Evolutionary conservation across 2,888 invertebrate genomes (phyloP).

Genomic region (Tetramorium bicarinatum): DNA sequence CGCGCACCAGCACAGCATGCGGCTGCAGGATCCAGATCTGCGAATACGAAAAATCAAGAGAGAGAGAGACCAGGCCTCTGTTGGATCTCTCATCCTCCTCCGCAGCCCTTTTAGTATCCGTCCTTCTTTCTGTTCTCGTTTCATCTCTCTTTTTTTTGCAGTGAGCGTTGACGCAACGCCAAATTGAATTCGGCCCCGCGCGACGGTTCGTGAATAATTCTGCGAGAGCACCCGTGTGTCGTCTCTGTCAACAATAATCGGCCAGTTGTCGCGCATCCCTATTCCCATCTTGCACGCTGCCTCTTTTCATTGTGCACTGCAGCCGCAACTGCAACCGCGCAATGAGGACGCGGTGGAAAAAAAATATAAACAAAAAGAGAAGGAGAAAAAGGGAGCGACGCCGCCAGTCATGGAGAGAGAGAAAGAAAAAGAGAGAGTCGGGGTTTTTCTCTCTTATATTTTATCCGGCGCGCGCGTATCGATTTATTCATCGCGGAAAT

Average conservation of each 20-base stretch:
- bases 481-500: slow-evolving; percentile 80
- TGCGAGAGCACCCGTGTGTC: slow-evolving; percentile 47
- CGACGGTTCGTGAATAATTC: slow-evolving; percentile 61
- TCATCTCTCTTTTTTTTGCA: neutral
- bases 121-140: slow-evolving; percentile 24
- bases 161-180: slow-evolving; percentile 40
- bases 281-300: slow-evolving; percentile 39
- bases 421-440: neutral
- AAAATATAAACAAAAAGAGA: neutral
- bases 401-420: neutral
- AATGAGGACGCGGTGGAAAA: slow-evolving; percentile 20
- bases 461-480: slow-evolving; percentile 69
- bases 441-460: slow-evolving; percentile 46
- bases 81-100: slow-evolving; percentile 27
- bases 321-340: slow-evolving; percentile 29
- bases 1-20: neutral
- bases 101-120: slow-evolving; percentile 18
- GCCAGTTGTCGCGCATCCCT: slow-evolving; percentile 63
- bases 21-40: slow-evolving; percentile 36
- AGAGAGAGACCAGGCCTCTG: slow-evolving; percentile 14
- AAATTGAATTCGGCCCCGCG: slow-evolving; percentile 59
- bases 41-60: slow-evolving; percentile 39
- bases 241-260: slow-evolving; percentile 72
- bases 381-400: slow-evolving; percentile 35
- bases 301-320: slow-evolving; percentile 42